Base-by-base conservation (phyloP, 2,888 invertebrate species). In the Apodemia duryi region DNA sequence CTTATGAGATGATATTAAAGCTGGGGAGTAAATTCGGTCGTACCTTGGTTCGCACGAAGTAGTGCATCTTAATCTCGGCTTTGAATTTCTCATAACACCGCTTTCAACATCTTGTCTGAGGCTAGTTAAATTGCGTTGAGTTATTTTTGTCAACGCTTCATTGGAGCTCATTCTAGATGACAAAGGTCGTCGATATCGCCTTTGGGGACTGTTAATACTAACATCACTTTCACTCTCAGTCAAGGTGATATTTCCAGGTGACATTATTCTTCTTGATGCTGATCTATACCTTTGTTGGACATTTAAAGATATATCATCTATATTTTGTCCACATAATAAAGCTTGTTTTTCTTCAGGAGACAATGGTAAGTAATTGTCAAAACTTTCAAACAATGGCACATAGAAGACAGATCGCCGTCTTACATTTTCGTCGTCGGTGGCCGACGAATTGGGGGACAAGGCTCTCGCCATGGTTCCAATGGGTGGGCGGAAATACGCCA, bases 371-470 rank as follows among this genome's bases (percentile, higher is more conserved):
- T 93, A 93, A 77, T 93, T 93, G 64, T 90, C 91, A 73, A 93
- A 93, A 74, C 93, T 94, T 71, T 94, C 93, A 68, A 93, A 93
- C 73, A 96, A 87, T 71, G 95, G 94, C 71, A 96, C 95, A 85
- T 96, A 96, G 85, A 96, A 96, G 71, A 95, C 95, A 63, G 96
- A 96, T 70, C 95, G 93, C 68, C 96, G 93, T 63, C 94, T 91
- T 70, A 91, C 80, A 71, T 91, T 85, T 65, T 94, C 94, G 76
- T 93, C 93, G 77, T 80, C 85, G 78, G 76, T 77, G 83, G 77
- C 76, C 73, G 82, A 75, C 71, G 77, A 75, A 76, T 81, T 83
- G 67, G 86, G 82, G 68, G 86, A 82, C 76, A 84, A 77, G 68
- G 83, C 76, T 75, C 83, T 83, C 74, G 92, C 84, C 91, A 91